Conservation (phyloP, 2,113 vertebrate species). For the Neolamprologus ventralis region DNA sequence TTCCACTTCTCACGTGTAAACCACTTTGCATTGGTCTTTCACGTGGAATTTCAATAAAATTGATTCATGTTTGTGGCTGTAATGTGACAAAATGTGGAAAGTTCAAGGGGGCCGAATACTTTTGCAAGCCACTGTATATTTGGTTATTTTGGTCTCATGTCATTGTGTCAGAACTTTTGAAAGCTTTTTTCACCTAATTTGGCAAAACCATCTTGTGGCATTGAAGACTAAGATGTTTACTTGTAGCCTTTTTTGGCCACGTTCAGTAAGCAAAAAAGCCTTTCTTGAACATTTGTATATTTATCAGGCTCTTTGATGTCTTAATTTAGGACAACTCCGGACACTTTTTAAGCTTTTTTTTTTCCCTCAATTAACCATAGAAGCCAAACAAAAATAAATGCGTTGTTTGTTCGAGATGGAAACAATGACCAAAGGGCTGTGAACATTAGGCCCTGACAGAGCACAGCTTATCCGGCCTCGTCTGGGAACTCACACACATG, state of each 20-base stretch:
- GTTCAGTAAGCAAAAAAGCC: neutral
- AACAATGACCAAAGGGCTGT: slow-evolving; percentile 69
- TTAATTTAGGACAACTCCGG: slow-evolving; percentile 55
- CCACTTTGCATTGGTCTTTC: accelerated
- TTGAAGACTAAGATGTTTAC: neutral
- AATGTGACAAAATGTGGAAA: neutral
- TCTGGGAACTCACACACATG: slow-evolving; percentile 53
- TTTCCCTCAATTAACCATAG: slow-evolving; percentile 44
- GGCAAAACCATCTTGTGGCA: neutral
- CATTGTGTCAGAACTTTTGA: neutral
- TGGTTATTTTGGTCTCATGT: neutral
- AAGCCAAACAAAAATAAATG: slow-evolving; percentile 58
- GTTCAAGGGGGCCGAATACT: neutral
- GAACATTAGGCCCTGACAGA: slow-evolving; percentile 49
- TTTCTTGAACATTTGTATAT: slow-evolving; percentile 29
- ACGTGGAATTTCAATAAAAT: neutral
- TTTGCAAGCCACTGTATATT: neutral
- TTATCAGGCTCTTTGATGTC: slow-evolving; percentile 58
- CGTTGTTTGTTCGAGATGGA: slow-evolving; percentile 66
- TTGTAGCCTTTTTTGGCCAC: neutral
- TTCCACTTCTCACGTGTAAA: accelerated
- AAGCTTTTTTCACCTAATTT: neutral
- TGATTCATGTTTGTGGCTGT: neutral
- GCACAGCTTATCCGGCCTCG: slow-evolving; percentile 53
- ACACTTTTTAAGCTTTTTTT: slow-evolving; percentile 30